Evolutionary conservation across 2,113 vertebrate species (phyloP).

Genomic region (Gambusia affinis): DNA sequence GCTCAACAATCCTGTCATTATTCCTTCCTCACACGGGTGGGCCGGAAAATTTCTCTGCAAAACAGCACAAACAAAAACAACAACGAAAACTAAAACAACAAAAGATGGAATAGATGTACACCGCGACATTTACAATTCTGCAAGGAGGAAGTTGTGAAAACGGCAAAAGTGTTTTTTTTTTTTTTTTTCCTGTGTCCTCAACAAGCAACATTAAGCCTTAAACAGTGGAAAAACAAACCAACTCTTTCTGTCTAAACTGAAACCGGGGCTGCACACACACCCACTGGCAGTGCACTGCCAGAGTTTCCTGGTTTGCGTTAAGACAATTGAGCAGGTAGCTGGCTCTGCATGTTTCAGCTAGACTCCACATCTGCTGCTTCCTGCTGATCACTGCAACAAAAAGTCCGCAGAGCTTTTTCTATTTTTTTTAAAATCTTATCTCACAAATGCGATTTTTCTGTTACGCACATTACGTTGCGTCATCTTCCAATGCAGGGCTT

Average conservation of each 20-base stretch:
- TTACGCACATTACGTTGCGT: conserved; percentile 14
- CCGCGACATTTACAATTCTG: conserved; percentile 22
- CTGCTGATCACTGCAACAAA: conserved; percentile 46
- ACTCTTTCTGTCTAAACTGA: conserved; percentile 5
- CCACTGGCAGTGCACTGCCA: not conserved
- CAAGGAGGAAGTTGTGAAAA: conserved; percentile 25
- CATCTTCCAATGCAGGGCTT: conserved; percentile 29
- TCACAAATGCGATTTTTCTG: conserved; percentile 14
- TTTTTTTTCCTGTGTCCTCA: conserved; percentile 8
- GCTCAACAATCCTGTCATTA: conserved; percentile 73
- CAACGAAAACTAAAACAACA: conserved; percentile 55
- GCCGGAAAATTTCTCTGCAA: conserved; percentile 70
- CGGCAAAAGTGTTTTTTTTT: not conserved
- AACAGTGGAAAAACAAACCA: conserved; percentile 10
- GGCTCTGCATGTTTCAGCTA: conserved; percentile 43
- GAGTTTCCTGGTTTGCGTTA: conserved; percentile 40
- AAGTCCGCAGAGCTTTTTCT: conserved; percentile 35
- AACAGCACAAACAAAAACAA: conserved; percentile 32
- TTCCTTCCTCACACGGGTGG: conserved; percentile 62
- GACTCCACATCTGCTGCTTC: conserved; percentile 66
- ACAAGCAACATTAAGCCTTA: not conserved
- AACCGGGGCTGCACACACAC: not conserved
- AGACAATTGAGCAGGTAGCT: conserved; percentile 55
- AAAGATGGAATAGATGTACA: conserved; percentile 58
- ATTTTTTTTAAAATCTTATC: conserved; percentile 10